Evolutionary conservation across 2,888 invertebrate species (phyloP), one percentile per base, ranked within the genome.

Genomic region (Maniola hyperantus): DNA sequence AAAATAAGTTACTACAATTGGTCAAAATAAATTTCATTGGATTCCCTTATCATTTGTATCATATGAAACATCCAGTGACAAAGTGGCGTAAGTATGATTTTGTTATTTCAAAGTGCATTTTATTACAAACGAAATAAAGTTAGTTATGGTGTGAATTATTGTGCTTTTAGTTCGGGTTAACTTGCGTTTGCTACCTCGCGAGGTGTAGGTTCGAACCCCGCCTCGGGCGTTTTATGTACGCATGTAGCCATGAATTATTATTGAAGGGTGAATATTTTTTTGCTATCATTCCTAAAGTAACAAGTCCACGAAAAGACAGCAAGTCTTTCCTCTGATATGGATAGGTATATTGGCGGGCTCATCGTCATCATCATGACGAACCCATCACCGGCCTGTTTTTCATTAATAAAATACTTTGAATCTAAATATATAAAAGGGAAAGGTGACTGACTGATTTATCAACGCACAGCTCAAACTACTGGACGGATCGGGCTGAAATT

Each of bases 141-240:
- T 13, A 6, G 48, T 65, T 74, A 71, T 53, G 15, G 15, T 26
- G 15, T 61, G 6, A 6, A 39, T 11, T 55, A 11, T 11, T 2
- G 42, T 57, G 65, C 68, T 71, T 72, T 68, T 57, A 54, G 64
- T 65, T 72, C 74, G 15, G 64, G 67, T 72, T 71, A 65, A 63
- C 66, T 72, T 68, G 68, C 60, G 72, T 54, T 68, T 48, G 77
- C 80, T 81, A 77, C 80, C 75, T 77, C 72, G 74, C 69, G 73
- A 78, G 81, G 78, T 76, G 80, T 78, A 76, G 80, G 77, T 82
- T 83, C 72, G 76, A 78, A 69, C 76, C 76, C 77, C 74, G 86
- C 87, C 84, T 78, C 55, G 72, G 82, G 84, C 83, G 76, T 68
- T 78, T 77, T 79, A 79, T 77, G 70, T 76, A 72, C 72, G 70